Conservation (phyloP, 2,797 vertebrate genomes). For the Anguilla marmorata region DNA sequence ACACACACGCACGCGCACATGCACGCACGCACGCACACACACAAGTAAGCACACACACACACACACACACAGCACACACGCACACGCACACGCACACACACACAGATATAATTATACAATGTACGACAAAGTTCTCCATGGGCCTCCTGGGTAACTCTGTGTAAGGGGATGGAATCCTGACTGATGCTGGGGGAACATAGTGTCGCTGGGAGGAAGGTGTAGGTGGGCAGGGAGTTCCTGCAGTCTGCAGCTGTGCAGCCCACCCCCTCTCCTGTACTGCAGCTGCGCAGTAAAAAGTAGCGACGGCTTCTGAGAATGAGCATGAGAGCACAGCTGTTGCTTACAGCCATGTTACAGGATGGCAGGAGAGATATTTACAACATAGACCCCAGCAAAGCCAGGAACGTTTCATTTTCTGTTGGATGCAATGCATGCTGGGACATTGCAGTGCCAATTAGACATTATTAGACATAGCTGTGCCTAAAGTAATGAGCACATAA, state of each 20-base stretch:
- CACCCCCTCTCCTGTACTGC: background rate
- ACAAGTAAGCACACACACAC: background rate
- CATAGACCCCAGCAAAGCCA: background rate
- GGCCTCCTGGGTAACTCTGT: too few species aligned
- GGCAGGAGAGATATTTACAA: background rate
- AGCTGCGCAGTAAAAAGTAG: background rate
- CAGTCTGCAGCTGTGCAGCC: background rate
- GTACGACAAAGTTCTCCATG: too few species aligned
- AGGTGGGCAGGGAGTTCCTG: too few species aligned
- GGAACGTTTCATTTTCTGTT: background rate
- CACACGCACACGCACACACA: background rate
- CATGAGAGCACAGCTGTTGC: background rate
- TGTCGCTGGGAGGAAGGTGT: too few species aligned
- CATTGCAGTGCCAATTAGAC: background rate
- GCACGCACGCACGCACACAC: background rate
- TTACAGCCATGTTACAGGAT: background rate
- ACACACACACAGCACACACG: conserved; percentile 11
- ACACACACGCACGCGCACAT: conserved; percentile 36
- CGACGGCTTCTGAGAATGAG: too few species aligned
- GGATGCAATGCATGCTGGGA: conserved; percentile 5
- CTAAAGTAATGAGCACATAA: background rate
- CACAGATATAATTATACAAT: too few species aligned
- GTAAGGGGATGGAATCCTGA: too few species aligned
- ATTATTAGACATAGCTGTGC: background rate
- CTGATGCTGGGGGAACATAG: too few species aligned